Conservation (phyloP, 2,797 vertebrate species). For the Manis crassicaudata region DNA sequence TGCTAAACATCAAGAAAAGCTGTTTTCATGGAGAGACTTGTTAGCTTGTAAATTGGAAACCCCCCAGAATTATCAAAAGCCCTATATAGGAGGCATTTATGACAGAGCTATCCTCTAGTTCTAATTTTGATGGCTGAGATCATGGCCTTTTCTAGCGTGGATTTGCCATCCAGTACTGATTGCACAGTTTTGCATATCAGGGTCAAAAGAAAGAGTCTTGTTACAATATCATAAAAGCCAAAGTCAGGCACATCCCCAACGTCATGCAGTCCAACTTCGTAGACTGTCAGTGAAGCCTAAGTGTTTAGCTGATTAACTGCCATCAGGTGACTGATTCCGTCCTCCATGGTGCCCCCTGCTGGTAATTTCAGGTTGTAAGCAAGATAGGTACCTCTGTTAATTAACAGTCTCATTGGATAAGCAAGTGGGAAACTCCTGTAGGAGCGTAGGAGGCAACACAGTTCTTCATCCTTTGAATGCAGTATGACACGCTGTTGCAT, state of each 20-base stretch:
- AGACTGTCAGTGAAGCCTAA: neutral
- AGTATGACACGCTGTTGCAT: neutral
- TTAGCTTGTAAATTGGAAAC: constrained; percentile 36
- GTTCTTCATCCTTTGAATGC: neutral
- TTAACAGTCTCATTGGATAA: neutral
- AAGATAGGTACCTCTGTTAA: neutral
- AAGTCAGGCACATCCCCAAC: neutral
- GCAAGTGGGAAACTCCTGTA: neutral
- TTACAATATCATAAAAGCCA: constrained; percentile 59
- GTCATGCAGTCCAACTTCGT: neutral
- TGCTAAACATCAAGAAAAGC: constrained; percentile 14
- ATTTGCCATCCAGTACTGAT: constrained; percentile 58
- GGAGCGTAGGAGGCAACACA: neutral
- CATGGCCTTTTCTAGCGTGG: constrained; percentile 57
- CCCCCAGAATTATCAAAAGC: neutral
- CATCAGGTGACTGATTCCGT: neutral
- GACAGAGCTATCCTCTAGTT: constrained; percentile 41
- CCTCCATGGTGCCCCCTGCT: neutral
- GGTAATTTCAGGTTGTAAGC: neutral
- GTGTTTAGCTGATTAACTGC: neutral
- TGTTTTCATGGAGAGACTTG: constrained; percentile 23
- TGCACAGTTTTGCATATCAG: constrained; percentile 67
- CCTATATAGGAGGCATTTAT: neutral
- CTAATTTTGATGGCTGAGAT: constrained; percentile 76
- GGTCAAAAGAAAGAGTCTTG: constrained; percentile 56